phyloP scores from a whole-genome alignment of 2,888 invertebrate genomes.

The Platypus cylindrus region DNA sequence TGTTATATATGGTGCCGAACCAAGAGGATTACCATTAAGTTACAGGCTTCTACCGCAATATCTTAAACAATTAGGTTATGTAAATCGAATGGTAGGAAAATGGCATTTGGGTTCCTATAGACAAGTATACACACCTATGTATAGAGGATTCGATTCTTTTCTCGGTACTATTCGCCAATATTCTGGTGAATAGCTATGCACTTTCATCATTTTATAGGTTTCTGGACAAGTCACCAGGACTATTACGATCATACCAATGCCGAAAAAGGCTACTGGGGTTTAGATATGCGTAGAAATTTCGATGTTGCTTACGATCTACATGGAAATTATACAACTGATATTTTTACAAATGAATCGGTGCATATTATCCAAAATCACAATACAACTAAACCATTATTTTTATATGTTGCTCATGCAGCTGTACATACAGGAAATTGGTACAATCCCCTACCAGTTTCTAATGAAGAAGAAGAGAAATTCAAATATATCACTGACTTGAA shows the following conservation, averaged over 20 bases:
- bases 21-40: slow-evolving; percentile 61
- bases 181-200: neutral
- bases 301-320: slow-evolving; percentile 63
- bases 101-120: slow-evolving; percentile 73
- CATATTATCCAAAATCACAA: slow-evolving; percentile 37
- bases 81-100: slow-evolving; percentile 76
- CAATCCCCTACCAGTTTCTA: slow-evolving; percentile 70
- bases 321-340: slow-evolving; percentile 49
- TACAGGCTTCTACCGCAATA: slow-evolving; percentile 76
- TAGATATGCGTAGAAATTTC: slow-evolving; percentile 53
- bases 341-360: slow-evolving; percentile 40
- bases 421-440: slow-evolving; percentile 81
- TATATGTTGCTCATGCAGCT: slow-evolving; percentile 79
- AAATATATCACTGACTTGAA: slow-evolving; percentile 53
- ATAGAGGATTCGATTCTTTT: slow-evolving; percentile 62
- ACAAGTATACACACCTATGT: slow-evolving; percentile 49
- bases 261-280: slow-evolving; percentile 52
- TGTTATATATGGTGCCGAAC: slow-evolving; percentile 15
- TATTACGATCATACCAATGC: slow-evolving; percentile 77
- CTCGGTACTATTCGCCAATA: slow-evolving; percentile 31
- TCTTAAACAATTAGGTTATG: slow-evolving; percentile 66
- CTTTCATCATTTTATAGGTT: slow-evolving; percentile 36
- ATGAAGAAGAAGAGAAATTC: slow-evolving; percentile 52
- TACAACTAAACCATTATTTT: slow-evolving; percentile 55
- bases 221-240: slow-evolving; percentile 82